Evolutionary conservation across 1,140 invertebrate genomes (phyloP), one percentile per base, ranked within the genome.

Genomic region (Rhopalosiphum padi): DNA sequence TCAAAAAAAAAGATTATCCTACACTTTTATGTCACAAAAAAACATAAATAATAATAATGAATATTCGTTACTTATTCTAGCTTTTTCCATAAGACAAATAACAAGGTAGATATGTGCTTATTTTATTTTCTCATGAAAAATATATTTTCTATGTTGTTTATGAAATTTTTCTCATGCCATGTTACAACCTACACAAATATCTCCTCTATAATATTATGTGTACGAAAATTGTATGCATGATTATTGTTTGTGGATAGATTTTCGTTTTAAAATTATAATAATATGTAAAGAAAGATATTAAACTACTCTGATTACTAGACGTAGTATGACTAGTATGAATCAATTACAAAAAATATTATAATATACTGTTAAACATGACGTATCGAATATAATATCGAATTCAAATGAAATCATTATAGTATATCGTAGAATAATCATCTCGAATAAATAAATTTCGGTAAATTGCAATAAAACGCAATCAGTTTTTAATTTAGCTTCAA

Each of bases 401-500:
- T 35, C 30, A n/a, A 51, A 88, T n/a, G 30, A 51, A 51, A 23
- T 23, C 46, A 35, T 88, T 88, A 88, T 35, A 88, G 23, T 85
- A 37, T 22, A 51, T 21, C 60, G 30, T 88, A 88, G 7, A 51
- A 53, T 88, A 51, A 88, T 68, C 43, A 41, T 90, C 15, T 90
- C n/a, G 25, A 43, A 68, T 60, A 60, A 90, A 25, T 68, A 18
- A 60, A 43, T 68, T 68, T 43, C 53, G 11, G 25, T 30, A 68
- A 60, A 90, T 68, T n/a, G 43, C 4, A 43, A 68, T 68, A n/a
- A 60, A 60, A n/a, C 18, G 37, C 53, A n/a, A 90, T 90, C 22
- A 55, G 43, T 68, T 30, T 90, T 43, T 41, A 90, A 68, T 68
- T 90, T 68, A 60, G 22, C 37, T 90, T 60, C 23, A 90, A 90